A percentile compares a stretch with the other conserved stretches of the same genome.
Conservation (phyloP, 2,797 vertebrate genomes). For the Sarcophilus harrisii region DNA sequence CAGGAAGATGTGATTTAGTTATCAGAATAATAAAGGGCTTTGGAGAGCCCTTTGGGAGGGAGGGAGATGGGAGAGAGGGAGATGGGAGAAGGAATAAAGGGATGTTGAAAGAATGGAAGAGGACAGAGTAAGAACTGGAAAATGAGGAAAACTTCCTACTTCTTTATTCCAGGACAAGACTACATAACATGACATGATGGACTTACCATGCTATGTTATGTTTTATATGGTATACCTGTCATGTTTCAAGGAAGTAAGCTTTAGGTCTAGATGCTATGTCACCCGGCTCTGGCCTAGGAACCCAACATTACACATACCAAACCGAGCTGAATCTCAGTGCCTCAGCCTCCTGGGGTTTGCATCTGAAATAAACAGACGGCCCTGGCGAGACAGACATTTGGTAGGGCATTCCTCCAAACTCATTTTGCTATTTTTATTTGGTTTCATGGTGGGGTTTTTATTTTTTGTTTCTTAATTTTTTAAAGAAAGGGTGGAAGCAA, state of each 20-base stretch:
- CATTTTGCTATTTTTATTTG: conserved; percentile 29
- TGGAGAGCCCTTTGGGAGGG: background rate
- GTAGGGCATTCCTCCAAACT: background rate
- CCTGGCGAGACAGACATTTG: background rate
- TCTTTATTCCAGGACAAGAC: background rate
- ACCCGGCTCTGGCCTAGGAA: background rate
- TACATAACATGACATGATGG: background rate
- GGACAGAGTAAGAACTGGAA: background rate
- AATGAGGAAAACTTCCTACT: background rate
- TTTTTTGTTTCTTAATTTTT: background rate
- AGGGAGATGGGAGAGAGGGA: too few relatives aligned
- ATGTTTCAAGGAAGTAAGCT: background rate
- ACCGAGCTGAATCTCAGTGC: background rate
- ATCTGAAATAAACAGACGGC: background rate
- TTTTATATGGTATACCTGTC: background rate
- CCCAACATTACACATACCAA: background rate
- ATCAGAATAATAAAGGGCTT: background rate
- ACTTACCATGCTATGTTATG: background rate
- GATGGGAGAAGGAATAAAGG: background rate
- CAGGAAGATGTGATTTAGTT: background rate
- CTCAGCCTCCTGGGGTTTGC: background rate
- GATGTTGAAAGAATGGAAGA: background rate
- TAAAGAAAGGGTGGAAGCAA: conserved; percentile 17
- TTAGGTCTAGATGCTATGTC: background rate
- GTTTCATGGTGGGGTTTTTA: conserved; percentile 1